Base-by-base conservation (phyloP, 2,113 vertebrate species). In the Crocuta crocuta region DNA sequence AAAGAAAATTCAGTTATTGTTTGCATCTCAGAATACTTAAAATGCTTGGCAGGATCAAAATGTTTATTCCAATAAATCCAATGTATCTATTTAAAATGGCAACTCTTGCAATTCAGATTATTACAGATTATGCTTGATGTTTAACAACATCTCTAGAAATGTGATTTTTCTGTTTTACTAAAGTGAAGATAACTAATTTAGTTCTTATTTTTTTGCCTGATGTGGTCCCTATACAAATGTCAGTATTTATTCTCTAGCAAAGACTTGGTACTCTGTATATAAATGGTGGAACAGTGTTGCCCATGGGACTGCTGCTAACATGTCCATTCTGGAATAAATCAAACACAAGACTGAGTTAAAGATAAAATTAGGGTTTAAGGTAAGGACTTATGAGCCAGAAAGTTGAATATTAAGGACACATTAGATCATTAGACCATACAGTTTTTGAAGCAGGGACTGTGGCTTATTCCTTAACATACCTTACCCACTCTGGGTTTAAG, bases 201-300 rank as follows among this genome's bases (percentile, higher is more conserved):
- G 84, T 73, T 97, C 68, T 93, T 58, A 70, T 63, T 94, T 48
- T 73, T 48, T 73, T 86, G n/a, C 85, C 17, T 89, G 58, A 35
- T 71, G 33, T 53, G 24, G 21, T 92, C 82, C 39, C 70, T 1
- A 12, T 50, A 94, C 66, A 95, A 70, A 80, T n/a, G 73, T 89
- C 95, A 85, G 61, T 95, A 48, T 95, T 95, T 65, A 76, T 97
- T 97, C 66, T 97, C 73, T 63, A 71, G 76, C 73, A 83, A 71
- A 55, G 23, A 61, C 71, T 66, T 70, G 68, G 92, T 81, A 50
- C 55, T 33, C 43, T 79, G 66, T 65, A 33, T 48, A 21, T 11
- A 74, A 87, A 43, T 16, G 39, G 53, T 71, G n/a, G 39, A 81
- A 16, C 4, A 21, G 17, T 2, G 26, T 0, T 74, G 24, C 94